phyloP scores from a whole-genome alignment of 2,888 invertebrate genomes.

The Phrixothrix hirtus region DNA sequence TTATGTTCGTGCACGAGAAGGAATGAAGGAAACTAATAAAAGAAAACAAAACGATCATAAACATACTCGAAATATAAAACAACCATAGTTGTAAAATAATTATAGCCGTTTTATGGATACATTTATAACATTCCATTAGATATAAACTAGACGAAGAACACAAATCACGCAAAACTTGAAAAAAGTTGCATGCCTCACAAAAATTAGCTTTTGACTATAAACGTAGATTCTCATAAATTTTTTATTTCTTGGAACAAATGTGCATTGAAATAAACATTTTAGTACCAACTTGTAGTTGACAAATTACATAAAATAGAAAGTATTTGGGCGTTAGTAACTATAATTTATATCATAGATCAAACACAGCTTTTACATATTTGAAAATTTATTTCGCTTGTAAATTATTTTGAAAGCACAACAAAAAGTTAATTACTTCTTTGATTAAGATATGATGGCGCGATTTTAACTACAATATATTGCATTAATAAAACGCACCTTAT shows the following conservation, averaged over 20 bases:
- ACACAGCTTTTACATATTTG: background rate
- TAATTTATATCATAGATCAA: background rate
- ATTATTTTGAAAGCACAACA: constrained; percentile 6
- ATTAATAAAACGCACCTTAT: background rate
- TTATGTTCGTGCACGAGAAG: background rate
- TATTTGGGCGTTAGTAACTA: background rate
- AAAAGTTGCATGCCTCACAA: constrained; percentile 22
- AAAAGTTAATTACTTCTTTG: constrained; percentile 6
- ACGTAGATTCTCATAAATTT: constrained; percentile 5
- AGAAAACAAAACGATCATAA: constrained; percentile 20
- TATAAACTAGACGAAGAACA: constrained; percentile 22
- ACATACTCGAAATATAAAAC: constrained; percentile 24
- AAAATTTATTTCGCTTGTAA: background rate
- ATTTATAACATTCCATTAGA: constrained; percentile 25
- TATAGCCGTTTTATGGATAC: constrained; percentile 24
- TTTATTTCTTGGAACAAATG: too few relatives aligned
- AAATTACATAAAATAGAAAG: background rate
- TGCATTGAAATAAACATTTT: too few relatives aligned
- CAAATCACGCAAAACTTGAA: constrained; percentile 24
- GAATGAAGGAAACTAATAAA: constrained; percentile 11
- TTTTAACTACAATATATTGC: background rate
- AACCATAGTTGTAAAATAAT: constrained; percentile 27
- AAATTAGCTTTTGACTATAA: constrained; percentile 11
- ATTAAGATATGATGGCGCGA: background rate
- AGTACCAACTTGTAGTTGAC: too few relatives aligned